These are phyloP conservation scores for Plemyria rubiginata DNA, from an alignment of 2,888 invertebrate species.

Conservation along the genomic window DNA sequence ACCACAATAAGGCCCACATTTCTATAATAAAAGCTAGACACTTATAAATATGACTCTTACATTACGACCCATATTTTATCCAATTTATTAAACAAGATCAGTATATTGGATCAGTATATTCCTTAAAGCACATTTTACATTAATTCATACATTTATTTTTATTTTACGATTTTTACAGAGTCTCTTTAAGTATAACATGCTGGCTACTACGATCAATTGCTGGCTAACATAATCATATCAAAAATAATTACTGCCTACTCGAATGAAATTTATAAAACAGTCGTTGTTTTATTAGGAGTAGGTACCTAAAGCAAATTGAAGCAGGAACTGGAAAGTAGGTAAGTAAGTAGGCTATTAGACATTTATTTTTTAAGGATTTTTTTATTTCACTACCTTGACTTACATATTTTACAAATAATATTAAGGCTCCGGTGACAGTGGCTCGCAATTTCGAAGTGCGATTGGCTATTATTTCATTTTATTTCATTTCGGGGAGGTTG, in stretches of 20 bases:
- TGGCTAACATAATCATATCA: neutral
- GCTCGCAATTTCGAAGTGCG: too few relatives aligned
- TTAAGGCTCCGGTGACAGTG: too few relatives aligned
- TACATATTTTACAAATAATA: neutral
- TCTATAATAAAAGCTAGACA: slow-evolving; percentile 37
- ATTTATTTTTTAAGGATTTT: neutral
- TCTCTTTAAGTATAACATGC: neutral
- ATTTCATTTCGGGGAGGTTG: too few relatives aligned
- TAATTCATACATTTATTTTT: neutral
- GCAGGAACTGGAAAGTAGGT: neutral
- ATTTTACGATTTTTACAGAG: neutral
- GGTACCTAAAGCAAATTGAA: neutral
- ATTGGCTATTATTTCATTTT: too few relatives aligned
- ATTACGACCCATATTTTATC: slow-evolving; percentile 1
- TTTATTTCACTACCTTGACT: slow-evolving; percentile 18
- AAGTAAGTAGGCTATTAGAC: neutral
- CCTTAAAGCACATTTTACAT: neutral
- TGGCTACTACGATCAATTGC: too few relatives aligned
- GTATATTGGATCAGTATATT: neutral
- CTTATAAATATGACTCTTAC: slow-evolving; percentile 36
- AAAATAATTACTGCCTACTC: neutral
- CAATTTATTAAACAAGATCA: neutral
- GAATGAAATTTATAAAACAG: neutral
- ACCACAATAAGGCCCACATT: slow-evolving; percentile 58
- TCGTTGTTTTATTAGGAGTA: neutral